Evolutionary conservation across 2,888 invertebrate species (phyloP).

Genomic region (Tachina grossa): DNA sequence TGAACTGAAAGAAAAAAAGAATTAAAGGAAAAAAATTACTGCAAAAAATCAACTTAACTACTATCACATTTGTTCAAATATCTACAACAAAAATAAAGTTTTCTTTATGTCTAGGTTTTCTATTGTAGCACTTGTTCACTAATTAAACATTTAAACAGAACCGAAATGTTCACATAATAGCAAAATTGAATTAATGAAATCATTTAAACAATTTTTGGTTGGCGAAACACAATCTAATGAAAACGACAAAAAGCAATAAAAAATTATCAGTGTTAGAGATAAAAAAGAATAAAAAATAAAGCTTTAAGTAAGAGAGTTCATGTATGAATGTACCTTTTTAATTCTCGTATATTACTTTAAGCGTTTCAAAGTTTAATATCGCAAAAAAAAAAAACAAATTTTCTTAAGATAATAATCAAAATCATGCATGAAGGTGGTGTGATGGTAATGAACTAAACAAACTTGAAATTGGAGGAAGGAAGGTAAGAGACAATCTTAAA

Average conservation of each 20-base stretch:
- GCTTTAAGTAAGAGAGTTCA: neutral
- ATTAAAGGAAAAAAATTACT: neutral
- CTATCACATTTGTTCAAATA: slow-evolving; percentile 3
- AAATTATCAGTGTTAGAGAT: neutral
- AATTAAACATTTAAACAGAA: slow-evolving; percentile 28
- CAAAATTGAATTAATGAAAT: slow-evolving; percentile 8
- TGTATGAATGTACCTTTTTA: no score
- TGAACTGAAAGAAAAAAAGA: no score
- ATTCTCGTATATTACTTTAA: no score
- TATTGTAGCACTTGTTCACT: neutral
- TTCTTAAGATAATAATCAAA: no score
- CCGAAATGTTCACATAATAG: neutral
- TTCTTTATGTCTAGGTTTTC: neutral
- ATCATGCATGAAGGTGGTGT: no score
- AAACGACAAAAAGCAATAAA: slow-evolving; percentile 4
- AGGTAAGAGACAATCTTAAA: no score
- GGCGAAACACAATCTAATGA: slow-evolving; percentile 11
- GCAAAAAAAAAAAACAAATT: no score
- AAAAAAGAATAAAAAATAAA: neutral
- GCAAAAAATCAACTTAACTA: slow-evolving; percentile 11
- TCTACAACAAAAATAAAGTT: neutral
- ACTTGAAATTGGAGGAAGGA: no score
- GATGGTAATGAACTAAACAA: no score
- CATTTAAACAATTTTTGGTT: slow-evolving; percentile 13
- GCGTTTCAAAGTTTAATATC: no score